These are phyloP conservation scores for Strigops habroptila DNA, from an alignment of 2,113 vertebrate genomes.

Conservation along the genomic window DNA sequence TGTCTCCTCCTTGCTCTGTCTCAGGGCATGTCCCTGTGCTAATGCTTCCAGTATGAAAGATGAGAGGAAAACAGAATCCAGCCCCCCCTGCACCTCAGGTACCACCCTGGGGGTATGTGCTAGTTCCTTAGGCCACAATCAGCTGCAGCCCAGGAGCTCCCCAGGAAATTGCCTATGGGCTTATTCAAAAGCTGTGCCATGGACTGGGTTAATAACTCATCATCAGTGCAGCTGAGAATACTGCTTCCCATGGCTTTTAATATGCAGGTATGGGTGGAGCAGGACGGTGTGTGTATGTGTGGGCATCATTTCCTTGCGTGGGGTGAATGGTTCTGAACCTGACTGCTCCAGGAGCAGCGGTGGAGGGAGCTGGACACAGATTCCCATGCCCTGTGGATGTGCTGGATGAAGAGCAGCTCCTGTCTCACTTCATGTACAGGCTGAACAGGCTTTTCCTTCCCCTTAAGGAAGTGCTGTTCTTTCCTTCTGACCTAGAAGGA, in stretches of 20 bases:
- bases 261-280: accelerated
- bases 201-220: neutral
- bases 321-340: neutral
- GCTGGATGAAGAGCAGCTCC: neutral
- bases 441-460: neutral
- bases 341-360: neutral
- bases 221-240: neutral
- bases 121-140: neutral
- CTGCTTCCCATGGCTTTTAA: neutral
- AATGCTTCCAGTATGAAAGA: neutral
- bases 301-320: accelerated
- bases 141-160: too few relatives aligned
- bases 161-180: accelerated
- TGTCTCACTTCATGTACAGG: accelerated
- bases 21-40: accelerated
- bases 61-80: accelerated
- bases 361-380: accelerated
- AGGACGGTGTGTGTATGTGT: neutral
- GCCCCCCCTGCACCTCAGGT: too few relatives aligned
- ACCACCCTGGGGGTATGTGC: too few relatives aligned
- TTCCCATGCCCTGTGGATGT: neutral
- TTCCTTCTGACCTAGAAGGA: neutral
- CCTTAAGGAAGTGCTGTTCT: neutral
- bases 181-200: neutral
- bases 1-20: neutral